These are phyloP conservation scores for Drosophila lutescens DNA, from an alignment of 2,888 invertebrate genomes.

Conservation along the genomic window DNA sequence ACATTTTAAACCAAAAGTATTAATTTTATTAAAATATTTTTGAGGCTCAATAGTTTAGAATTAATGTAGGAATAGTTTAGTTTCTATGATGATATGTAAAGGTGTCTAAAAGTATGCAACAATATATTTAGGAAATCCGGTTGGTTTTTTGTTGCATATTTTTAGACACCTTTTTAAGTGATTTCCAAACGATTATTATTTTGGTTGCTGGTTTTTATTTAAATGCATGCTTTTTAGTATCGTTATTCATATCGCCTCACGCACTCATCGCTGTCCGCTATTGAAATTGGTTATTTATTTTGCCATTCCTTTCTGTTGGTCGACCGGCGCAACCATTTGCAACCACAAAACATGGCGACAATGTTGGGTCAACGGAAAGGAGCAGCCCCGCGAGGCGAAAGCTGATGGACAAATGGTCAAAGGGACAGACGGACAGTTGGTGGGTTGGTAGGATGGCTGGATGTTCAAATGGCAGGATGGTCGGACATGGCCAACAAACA, in stretches of 20 bases:
- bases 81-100: no score
- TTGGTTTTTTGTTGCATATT: no score
- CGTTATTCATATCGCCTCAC: conserved; percentile 1
- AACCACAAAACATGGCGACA: conserved; percentile 43
- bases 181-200: no score
- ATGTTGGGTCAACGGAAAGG: conserved; percentile 24
- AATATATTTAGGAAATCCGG: no score
- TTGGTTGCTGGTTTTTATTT: no score
- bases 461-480: conserved; percentile 1
- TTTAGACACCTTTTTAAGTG: no score
- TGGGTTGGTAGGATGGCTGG: neutral
- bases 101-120: no score
- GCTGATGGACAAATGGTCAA: conserved; percentile 28
- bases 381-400: conserved; percentile 29
- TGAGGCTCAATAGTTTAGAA: no score
- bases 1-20: no score
- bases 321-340: conserved; percentile 12
- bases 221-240: neutral
- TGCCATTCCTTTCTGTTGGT: conserved; percentile 13
- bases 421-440: neutral
- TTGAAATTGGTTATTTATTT: conserved; percentile 24
- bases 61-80: no score
- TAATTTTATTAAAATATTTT: no score
- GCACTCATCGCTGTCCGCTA: neutral
- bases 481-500: conserved; percentile 50